Base-by-base conservation (phyloP, 2,113 vertebrate species). In the Enhydra lutris region DNA sequence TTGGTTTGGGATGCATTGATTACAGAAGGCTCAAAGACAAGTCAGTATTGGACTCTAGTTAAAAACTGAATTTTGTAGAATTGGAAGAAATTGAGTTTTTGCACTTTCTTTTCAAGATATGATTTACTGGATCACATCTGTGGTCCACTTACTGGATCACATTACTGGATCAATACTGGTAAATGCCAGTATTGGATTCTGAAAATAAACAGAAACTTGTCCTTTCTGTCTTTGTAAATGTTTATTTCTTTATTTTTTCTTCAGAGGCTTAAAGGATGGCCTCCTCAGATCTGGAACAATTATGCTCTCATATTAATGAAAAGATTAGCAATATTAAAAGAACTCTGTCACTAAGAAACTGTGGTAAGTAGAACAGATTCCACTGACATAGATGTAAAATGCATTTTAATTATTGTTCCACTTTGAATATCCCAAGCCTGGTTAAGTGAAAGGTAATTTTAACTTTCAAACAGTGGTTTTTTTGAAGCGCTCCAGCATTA, bases 271-370 rank as follows among this genome's bases (percentile, higher is more conserved):
- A 57, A 79, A 96, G 86, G 7, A 97, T 93, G 97, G 73, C 23
- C 0, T 92, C 88, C 26, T 26, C 96, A 3, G 96, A 97, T 21
- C 74, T 99, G 96, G 98, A 98, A n/a, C 82, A 90, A 0, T 87
- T 99, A 12, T 98, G 95, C 24, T 20, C 24, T 89, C 83, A 98
- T 55, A 89, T 99, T 91, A 98, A 98, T 85, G 80, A 5, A 0
- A 99, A 99, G 98, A 99, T 99, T 93, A 96, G 97, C 11, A 79
- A 87, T 52, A 98, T 99, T 94, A 99, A 98, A 93, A 99, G 92
- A 94, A 97, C 61, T 12, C 89, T 99, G 57, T 98, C 98, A 0
- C 71, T 99, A 80, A 99, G 98, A 71, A 98, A 96, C 31, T 97
- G 98, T 73, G 98, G 99, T 99, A 98, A 98, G 98, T 95, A 85